Evolutionary conservation across 2,888 invertebrate species (phyloP).

Genomic region (Coelopa pilipes): DNA sequence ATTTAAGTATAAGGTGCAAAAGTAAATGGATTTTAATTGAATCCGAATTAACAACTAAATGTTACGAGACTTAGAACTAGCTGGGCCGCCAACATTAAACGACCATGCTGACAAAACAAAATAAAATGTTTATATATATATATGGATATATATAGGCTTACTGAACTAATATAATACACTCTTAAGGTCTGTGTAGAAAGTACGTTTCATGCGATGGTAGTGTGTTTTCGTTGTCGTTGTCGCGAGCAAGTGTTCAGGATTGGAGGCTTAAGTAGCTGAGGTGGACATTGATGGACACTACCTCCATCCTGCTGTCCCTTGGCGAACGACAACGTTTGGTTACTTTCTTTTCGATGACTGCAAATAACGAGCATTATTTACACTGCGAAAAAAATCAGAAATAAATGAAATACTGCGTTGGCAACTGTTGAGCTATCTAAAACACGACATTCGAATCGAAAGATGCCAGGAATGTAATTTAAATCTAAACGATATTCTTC

Average conservation of each 20-base stretch:
- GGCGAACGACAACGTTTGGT: neutral
- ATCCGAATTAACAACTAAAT: too few relatives aligned
- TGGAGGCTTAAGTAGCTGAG: neutral
- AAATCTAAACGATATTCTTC: neutral
- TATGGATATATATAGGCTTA: too few relatives aligned
- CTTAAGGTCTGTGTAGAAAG: too few relatives aligned
- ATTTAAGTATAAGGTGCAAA: neutral
- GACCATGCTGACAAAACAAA: too few relatives aligned
- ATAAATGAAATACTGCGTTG: slow-evolving; percentile 27
- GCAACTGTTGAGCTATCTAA: neutral
- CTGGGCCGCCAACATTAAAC: too few relatives aligned
- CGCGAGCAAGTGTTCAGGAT: neutral
- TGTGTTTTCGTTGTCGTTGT: neutral
- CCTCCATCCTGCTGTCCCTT: neutral
- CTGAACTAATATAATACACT: too few relatives aligned
- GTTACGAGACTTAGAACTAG: too few relatives aligned
- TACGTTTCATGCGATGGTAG: neutral
- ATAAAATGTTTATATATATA: too few relatives aligned
- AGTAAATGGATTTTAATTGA: neutral
- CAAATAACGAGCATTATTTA: slow-evolving; percentile 29
- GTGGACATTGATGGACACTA: too few relatives aligned
- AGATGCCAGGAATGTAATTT: slow-evolving; percentile 24
- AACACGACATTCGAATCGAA: neutral
- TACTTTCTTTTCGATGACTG: too few relatives aligned
- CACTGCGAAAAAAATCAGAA: slow-evolving; percentile 1